Conservation (phyloP, 2,888 invertebrate species). For the Pollenia amentaria region DNA sequence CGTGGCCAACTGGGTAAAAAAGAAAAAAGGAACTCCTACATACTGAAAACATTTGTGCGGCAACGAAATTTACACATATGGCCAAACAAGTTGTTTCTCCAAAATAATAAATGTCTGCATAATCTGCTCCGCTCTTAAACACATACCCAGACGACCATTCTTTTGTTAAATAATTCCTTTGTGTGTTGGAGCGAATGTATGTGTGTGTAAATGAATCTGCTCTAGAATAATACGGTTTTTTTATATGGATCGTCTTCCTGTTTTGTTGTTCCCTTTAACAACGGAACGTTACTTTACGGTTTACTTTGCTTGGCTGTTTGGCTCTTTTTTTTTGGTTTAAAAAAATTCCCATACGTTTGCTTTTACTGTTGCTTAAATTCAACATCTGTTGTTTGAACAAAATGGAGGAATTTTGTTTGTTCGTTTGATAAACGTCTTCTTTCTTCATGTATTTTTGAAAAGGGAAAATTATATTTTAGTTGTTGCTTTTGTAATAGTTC, state of each 20-base stretch:
- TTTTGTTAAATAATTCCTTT: constrained; percentile 18
- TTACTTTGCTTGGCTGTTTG: constrained; percentile 40
- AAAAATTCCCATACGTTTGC: constrained; percentile 47
- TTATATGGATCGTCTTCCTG: constrained; percentile 38
- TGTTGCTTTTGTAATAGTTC: constrained; percentile 25
- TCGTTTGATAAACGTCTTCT: constrained; percentile 40
- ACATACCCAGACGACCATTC: not conserved
- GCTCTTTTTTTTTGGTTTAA: constrained; percentile 33
- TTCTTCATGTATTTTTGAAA: constrained; percentile 18
- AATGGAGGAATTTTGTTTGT: constrained; percentile 34
- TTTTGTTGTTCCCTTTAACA: constrained; percentile 39
- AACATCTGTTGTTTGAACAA: constrained; percentile 65
- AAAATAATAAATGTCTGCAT: constrained; percentile 67
- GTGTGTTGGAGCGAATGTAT: not conserved
- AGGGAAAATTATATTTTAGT: constrained; percentile 52
- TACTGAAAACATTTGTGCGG: not conserved
- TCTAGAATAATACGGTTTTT: constrained; percentile 7
- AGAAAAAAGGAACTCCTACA: constrained; percentile 8
- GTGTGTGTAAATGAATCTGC: constrained; percentile 36
- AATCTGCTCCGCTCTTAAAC: constrained; percentile 36
- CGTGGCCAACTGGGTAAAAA: not conserved
- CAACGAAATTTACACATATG: constrained; percentile 58
- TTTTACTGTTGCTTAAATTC: constrained; percentile 50
- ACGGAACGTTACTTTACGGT: constrained; percentile 44
- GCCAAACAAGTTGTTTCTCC: constrained; percentile 67